Conservation (phyloP, 2,797 vertebrate genomes). For the Holocentrus rufus region DNA sequence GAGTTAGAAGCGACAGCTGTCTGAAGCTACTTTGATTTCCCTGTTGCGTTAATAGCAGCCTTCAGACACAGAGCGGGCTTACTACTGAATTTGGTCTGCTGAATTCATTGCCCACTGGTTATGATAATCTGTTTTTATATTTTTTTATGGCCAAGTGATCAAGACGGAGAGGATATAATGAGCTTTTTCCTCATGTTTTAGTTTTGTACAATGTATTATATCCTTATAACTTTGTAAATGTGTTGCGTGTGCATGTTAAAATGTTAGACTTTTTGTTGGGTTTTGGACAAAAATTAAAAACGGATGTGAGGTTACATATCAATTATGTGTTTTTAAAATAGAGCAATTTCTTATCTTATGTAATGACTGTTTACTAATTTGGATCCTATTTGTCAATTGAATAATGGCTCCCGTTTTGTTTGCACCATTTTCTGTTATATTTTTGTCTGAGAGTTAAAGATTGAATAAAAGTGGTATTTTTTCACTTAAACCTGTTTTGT, state of each 20-base stretch:
- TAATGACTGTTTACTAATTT: neutral
- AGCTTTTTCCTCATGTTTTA: slow-evolving; percentile 1
- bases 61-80: too few species aligned
- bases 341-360: neutral
- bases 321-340: neutral
- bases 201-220: slow-evolving; percentile 1
- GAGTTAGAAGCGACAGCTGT: too few species aligned
- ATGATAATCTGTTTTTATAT: slow-evolving; percentile 4
- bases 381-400: slow-evolving; percentile 4
- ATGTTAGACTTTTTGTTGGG: neutral
- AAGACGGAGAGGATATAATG: neutral
- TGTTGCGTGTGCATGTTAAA: neutral
- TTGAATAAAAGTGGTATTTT: slow-evolving; percentile 59
- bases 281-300: too few species aligned
- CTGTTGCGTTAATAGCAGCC: too few species aligned
- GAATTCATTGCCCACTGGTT: neutral
- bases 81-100: neutral
- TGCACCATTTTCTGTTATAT: neutral
- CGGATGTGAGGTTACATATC: neutral
- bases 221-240: neutral
- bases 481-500: slow-evolving; percentile 19
- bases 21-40: too few species aligned
- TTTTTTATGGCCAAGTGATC: neutral
- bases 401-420: neutral
- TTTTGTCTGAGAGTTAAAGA: neutral